Percentiles rank a stretch among this genome's conserved stretches.
phyloP scores from a whole-genome alignment of 2,888 invertebrate genomes.

The Agriopis aurantiaria region DNA sequence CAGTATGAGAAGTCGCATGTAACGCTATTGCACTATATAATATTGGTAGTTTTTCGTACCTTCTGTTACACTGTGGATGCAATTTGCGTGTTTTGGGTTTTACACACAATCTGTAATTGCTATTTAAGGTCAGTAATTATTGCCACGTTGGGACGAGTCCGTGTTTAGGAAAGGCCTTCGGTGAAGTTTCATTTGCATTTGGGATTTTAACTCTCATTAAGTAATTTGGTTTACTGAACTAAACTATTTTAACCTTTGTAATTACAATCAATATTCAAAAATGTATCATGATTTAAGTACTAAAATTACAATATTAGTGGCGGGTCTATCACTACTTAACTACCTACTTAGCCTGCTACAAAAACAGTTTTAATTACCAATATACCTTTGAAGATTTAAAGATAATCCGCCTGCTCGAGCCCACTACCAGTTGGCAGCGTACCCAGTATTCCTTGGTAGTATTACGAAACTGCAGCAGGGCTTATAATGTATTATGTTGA shows the following conservation, averaged over 20 bases:
- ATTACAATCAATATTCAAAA: neutral
- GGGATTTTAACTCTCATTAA: conserved; percentile 6
- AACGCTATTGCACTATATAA: no score
- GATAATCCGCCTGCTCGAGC: no score
- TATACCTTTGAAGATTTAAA: no score
- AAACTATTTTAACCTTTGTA: neutral
- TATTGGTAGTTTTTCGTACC: neutral
- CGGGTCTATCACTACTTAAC: no score
- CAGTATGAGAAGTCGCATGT: no score
- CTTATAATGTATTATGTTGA: no score
- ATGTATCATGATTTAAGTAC: neutral
- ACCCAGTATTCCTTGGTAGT: no score
- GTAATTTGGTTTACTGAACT: neutral
- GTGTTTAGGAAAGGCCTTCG: conserved; percentile 31
- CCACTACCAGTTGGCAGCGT: no score
- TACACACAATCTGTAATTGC: conserved; percentile 40
- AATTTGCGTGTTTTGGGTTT: conserved; percentile 38
- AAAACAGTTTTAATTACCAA: no score
- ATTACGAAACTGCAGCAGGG: no score
- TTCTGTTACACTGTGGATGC: neutral
- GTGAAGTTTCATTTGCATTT: conserved; percentile 7
- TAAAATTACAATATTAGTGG: no score
- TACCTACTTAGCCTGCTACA: no score
- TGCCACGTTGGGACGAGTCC: conserved; percentile 37
- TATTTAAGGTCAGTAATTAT: conserved; percentile 38